Evolutionary conservation across 2,113 vertebrate species (phyloP).

Genomic region (Limnothrissa miodon): DNA sequence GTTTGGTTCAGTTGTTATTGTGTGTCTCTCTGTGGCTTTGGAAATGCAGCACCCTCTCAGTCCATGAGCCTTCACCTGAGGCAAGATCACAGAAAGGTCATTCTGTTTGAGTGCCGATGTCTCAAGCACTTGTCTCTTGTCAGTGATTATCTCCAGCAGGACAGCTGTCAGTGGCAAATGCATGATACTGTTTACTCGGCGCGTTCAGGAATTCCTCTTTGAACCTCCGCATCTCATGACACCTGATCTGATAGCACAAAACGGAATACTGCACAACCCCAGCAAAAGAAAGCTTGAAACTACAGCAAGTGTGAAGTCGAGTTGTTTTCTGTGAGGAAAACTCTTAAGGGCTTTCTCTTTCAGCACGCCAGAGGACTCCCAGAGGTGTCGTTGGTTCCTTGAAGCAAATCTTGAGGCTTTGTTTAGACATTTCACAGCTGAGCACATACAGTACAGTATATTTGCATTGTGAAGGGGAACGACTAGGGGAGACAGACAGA

Average conservation of each 20-base stretch:
- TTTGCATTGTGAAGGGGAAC: neutral
- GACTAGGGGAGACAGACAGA: neutral
- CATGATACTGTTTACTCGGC: neutral
- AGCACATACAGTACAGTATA: neutral
- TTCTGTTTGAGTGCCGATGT: neutral
- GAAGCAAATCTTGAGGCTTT: conserved; percentile 17
- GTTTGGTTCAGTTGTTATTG: neutral
- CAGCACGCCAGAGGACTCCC: neutral
- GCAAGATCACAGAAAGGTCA: neutral
- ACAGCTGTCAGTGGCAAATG: conserved; percentile 4
- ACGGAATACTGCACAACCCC: neutral
- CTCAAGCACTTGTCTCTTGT: neutral
- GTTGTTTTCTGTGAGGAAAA: neutral
- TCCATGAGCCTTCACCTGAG: neutral
- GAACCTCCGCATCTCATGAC: neutral
- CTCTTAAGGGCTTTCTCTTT: conserved; percentile 8
- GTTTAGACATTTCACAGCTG: conserved; percentile 16
- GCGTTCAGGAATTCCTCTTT: neutral
- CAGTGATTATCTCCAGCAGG: neutral
- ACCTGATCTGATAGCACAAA: neutral
- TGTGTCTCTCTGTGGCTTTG: neutral
- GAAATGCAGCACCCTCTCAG: neutral
- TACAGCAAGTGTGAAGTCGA: neutral
- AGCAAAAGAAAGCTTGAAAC: neutral
- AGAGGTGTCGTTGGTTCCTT: conserved; percentile 2